Base-by-base conservation (phyloP, 1,140 invertebrate genomes). In the Drosophila elegans region DNA sequence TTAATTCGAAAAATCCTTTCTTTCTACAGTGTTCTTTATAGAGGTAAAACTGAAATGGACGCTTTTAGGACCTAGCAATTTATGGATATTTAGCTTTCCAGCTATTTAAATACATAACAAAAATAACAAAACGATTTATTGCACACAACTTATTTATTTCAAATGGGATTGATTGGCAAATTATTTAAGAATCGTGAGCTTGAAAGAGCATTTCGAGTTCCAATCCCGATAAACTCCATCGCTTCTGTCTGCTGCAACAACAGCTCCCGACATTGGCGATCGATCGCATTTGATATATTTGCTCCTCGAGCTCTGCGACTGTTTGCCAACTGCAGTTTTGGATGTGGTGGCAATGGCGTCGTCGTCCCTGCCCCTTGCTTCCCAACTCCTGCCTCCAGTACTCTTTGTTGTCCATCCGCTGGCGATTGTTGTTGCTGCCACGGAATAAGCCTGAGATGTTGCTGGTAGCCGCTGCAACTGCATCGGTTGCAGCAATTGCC, bases 271-370 rank as follows among this genome's bases (percentile, higher is more conserved):
- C 84, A 82, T 82, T 90, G 81, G 80, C 81, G 86, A 90, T 90
- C 86, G 86, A 90, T 90, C 86, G 81, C 86, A 80, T 90, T 90
- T 90, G 86, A 90, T 90, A 90, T 90, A 90, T 90, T 90, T 82
- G 86, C 86, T 79, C 75, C 81, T 82, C 86, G 68, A 84, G 78
- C 78, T 76, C 36, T 38, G 57, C 69, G 72, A 64, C 74, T 64
- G 59, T 51, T 55, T 76, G 49, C 56, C 69, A 56, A 48, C 42
- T 67, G 63, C 67, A 57, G 64, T 56, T 66, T 61, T 45, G 76
- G 56, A 61, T 49, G 63, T 78, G 54, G 61, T 74, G 78, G 82
- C 74, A 79, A 83, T 86, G 83, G 83, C 83, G 79, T 81, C 69
- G 77, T 76, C 80, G 44, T 39, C 41, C 11, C 36, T 21, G 29